phyloP scores from a whole-genome alignment of 2,797 vertebrate genomes.

The Syngnathus acus region DNA sequence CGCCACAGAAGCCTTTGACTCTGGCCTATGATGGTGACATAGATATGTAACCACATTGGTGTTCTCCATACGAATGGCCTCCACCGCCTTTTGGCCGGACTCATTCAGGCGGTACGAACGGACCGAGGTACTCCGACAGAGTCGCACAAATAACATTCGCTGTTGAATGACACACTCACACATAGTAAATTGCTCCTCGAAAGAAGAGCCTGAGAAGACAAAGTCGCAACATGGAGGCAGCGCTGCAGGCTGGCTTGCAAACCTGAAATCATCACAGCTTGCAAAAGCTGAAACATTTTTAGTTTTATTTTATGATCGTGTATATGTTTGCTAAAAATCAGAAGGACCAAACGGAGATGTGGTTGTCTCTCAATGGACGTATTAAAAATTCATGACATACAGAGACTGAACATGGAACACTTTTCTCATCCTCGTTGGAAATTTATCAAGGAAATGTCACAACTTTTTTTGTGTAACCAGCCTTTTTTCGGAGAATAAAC shows the following conservation, averaged over 20 bases:
- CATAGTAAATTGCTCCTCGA: background rate
- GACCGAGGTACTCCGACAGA: background rate
- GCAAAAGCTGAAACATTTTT: slow-evolving; percentile 11
- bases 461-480: slow-evolving; percentile 44
- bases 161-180: background rate
- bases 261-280: slow-evolving; percentile 9
- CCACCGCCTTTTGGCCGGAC: background rate
- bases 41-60: slow-evolving; percentile 80
- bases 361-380: slow-evolving; percentile 13
- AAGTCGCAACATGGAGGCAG: background rate
- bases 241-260: background rate
- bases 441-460: slow-evolving; percentile 43
- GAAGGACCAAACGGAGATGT: slow-evolving; percentile 11
- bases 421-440: slow-evolving; percentile 46
- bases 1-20: slow-evolving; percentile 91
- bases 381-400: slow-evolving; percentile 28
- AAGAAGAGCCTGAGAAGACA: background rate
- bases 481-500: slow-evolving; percentile 64
- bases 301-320: background rate
- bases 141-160: background rate
- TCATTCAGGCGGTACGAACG: background rate
- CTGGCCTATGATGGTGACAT: slow-evolving; percentile 93
- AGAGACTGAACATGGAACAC: slow-evolving; percentile 38
- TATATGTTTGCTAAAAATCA: slow-evolving; percentile 4
- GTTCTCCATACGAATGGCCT: background rate